Evolutionary conservation across 2,888 invertebrate genomes (phyloP), one percentile per base, ranked within the genome.

Genomic region (Ophioninae sp.): DNA sequence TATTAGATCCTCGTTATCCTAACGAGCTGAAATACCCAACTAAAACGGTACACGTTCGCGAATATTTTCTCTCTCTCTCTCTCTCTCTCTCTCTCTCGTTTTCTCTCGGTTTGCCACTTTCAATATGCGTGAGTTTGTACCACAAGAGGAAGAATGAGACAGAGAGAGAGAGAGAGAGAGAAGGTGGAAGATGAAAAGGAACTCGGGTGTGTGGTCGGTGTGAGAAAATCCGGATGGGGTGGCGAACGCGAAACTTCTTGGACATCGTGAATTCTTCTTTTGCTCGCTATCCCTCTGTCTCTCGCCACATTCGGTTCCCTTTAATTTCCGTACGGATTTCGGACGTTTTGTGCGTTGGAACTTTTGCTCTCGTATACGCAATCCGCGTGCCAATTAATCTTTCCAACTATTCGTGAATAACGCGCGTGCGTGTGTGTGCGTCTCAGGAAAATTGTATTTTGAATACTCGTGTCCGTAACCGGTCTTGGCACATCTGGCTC

Each of bases 1-100:
- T 92, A 92, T 92, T 92, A 92, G 92, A 91, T 92, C 91, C 92
- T 92, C 92, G 92, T 92, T 92, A 92, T 90, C 91, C 92, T 92
- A 92, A 92, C 92, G 92, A 92, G 91, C 91, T 90, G 89, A 90
- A 92, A 92, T 92, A 90, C 90, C 87, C 88, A 83, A 87, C 88
- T 88, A 89, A 89, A 89, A 88, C 87, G 86, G 86, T 87, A 88
- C 88, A 88, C 85, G 86, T 78, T 83, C 83, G 85, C 84, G 85
- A 86, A 85, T 86, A 85, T 84, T 83, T 78, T 75, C 73, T 83
- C 81, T 82, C 77, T 80, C 84, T 84, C 82, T 79, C 71, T 61
- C 20, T 73, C 61, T 65, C 79, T 78, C 76, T 81, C 81, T 82
- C 80, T 81, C 83, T 85, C 83, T 82, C 82, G 83, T 85, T 82